phyloP scores from a whole-genome alignment of 2,797 vertebrate genomes.

The Peromyscus attwateri region DNA sequence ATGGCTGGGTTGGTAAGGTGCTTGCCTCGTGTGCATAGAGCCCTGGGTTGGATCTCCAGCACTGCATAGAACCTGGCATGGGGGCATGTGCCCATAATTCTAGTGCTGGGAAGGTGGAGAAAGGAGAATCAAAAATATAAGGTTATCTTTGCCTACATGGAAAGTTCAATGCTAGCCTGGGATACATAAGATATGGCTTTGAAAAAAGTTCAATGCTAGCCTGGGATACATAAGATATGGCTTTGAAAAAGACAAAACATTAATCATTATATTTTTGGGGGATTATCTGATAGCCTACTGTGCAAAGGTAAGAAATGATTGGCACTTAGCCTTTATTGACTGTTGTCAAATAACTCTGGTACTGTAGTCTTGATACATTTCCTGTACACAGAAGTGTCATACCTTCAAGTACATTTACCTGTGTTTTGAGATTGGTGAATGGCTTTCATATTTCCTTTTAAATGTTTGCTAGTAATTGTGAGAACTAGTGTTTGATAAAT shows the following conservation, averaged over 20 bases:
- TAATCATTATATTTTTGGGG: constrained; percentile 34
- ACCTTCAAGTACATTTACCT: background rate
- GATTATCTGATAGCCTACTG: background rate
- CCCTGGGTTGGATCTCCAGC: background rate
- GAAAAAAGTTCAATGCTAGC: too few relatives aligned
- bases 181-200: background rate
- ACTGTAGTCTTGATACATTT: constrained; percentile 38
- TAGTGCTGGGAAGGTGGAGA: background rate
- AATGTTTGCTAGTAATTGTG: constrained; percentile 5
- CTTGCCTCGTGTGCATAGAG: too few relatives aligned
- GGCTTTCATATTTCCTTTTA: background rate
- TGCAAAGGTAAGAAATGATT: constrained; percentile 45
- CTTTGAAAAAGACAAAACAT: background rate
- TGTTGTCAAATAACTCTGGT: background rate
- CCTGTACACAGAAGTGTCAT: constrained; percentile 21
- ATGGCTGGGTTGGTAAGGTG: background rate
- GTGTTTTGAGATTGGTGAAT: background rate
- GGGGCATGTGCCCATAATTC: background rate
- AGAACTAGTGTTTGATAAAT: constrained; percentile 43
- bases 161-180: background rate
- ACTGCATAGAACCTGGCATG: background rate
- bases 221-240: too few relatives aligned
- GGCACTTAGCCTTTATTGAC: background rate
- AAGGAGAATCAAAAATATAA: background rate
- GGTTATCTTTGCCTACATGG: background rate